Percentiles rank a stretch among this genome's conserved stretches.
phyloP scores from a whole-genome alignment of 2,113 vertebrate genomes.

The Hippocampus barbouri region DNA sequence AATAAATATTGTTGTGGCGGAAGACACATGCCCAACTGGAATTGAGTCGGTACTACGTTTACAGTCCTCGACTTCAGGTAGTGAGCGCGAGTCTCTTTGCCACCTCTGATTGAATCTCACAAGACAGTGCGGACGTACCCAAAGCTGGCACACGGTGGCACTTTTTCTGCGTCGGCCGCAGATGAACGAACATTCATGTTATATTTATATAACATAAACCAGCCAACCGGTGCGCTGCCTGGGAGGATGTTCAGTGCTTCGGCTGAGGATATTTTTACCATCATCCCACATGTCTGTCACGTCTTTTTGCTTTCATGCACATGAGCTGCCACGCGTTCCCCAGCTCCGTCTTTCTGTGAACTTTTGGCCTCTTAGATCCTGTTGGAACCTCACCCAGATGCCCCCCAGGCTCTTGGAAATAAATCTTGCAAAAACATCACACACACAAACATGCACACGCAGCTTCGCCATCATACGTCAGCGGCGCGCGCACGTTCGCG shows the following conservation, averaged over 20 bases:
- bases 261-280: conserved; percentile 13
- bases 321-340: conserved; percentile 6
- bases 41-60: too few relatives aligned
- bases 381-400: conserved; percentile 46
- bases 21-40: too few relatives aligned
- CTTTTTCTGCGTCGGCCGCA: conserved; percentile 42
- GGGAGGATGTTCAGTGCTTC: conserved; percentile 2
- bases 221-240: neutral
- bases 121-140: neutral
- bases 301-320: conserved; percentile 27
- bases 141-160: conserved; percentile 32
- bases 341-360: conserved; percentile 36
- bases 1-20: too few relatives aligned
- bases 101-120: neutral
- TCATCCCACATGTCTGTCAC: conserved; percentile 29
- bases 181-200: conserved; percentile 34
- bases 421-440: conserved; percentile 45
- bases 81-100: neutral
- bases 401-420: conserved; percentile 55
- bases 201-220: conserved; percentile 52
- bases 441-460: conserved; percentile 11
- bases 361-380: conserved; percentile 48
- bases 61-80: too few relatives aligned
- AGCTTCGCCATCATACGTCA: conserved; percentile 52
- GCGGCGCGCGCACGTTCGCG: conserved; percentile 5